Evolutionary conservation across 2,888 invertebrate species (phyloP).

Genomic region (Epicampocera succincta): DNA sequence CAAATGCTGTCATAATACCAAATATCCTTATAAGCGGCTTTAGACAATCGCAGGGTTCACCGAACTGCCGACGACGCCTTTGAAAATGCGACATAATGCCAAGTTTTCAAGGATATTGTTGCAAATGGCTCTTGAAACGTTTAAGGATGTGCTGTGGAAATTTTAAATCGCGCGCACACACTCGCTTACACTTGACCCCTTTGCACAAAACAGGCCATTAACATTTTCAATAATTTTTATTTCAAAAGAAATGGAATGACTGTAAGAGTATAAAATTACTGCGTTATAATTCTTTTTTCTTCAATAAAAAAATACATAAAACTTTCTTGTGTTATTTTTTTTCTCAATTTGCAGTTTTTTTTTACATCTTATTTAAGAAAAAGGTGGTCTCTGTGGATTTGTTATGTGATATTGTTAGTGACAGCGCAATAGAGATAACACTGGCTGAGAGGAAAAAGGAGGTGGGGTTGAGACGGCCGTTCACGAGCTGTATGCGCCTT

Average conservation of each 20-base stretch:
- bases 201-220: conserved; percentile 58
- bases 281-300: not conserved
- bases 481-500: not conserved
- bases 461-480: not conserved
- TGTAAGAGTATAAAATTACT: conserved; percentile 8
- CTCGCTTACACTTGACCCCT: conserved; percentile 55
- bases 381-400: conserved; percentile 50
- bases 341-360: conserved; percentile 6
- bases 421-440: conserved; percentile 23
- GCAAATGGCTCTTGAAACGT: conserved; percentile 19
- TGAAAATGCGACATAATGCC: conserved; percentile 75
- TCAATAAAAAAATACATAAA: not conserved
- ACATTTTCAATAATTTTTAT: conserved; percentile 46
- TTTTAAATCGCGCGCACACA: not conserved
- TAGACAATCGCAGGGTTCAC: conserved; percentile 80
- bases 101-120: conserved; percentile 60
- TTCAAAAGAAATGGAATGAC: conserved; percentile 1
- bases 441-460: not conserved
- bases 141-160: conserved; percentile 27
- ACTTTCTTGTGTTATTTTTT: not conserved
- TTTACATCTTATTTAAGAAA: conserved; percentile 30
- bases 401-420: conserved; percentile 40
- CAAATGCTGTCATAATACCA: conserved; percentile 80
- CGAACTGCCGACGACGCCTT: conserved; percentile 79
- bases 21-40: conserved; percentile 80